Evolutionary conservation across 2,888 invertebrate genomes (phyloP).

Genomic region (Tricholauxania praeusta): DNA sequence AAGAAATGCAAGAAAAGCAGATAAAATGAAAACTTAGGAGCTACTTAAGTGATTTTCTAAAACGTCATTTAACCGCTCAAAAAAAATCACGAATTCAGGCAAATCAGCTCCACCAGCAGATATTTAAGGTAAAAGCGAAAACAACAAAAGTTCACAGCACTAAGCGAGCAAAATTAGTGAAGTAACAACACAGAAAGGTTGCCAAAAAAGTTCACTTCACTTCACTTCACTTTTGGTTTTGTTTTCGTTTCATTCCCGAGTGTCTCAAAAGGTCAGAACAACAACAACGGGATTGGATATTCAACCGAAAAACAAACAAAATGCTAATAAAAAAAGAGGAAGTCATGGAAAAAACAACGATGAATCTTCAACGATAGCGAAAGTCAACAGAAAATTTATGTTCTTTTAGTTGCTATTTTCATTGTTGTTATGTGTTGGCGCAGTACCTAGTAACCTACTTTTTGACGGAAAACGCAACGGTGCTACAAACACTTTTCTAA

Average conservation of each 20-base stretch:
- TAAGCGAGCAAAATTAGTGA: not conserved
- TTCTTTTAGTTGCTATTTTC: not conserved
- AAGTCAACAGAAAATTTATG: slow-evolving; percentile 19
- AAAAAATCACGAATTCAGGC: not conserved
- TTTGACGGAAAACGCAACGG: not conserved
- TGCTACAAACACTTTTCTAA: too few relatives aligned
- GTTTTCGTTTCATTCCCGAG: too few relatives aligned
- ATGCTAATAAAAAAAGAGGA: not conserved
- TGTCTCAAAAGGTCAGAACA: not conserved
- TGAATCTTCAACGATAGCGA: slow-evolving; percentile 7
- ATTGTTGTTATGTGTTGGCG: not conserved
- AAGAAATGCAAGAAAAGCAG: too few relatives aligned
- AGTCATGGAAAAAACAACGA: not conserved
- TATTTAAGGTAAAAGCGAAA: not conserved
- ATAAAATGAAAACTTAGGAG: too few relatives aligned
- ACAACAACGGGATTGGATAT: not conserved
- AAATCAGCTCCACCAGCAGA: not conserved
- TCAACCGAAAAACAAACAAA: not conserved
- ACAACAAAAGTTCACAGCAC: slow-evolving; percentile 3
- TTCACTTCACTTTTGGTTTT: not conserved
- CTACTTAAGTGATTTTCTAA: too few relatives aligned
- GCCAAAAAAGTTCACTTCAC: not conserved
- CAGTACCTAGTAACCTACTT: slow-evolving; percentile 6
- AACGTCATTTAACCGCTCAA: too few relatives aligned
- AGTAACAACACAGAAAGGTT: not conserved